A percentile compares a stretch with the other conserved stretches of the same genome.
These are phyloP conservation scores for Agrypnus murinus DNA, from an alignment of 2,888 invertebrate genomes.

Conservation along the genomic window DNA sequence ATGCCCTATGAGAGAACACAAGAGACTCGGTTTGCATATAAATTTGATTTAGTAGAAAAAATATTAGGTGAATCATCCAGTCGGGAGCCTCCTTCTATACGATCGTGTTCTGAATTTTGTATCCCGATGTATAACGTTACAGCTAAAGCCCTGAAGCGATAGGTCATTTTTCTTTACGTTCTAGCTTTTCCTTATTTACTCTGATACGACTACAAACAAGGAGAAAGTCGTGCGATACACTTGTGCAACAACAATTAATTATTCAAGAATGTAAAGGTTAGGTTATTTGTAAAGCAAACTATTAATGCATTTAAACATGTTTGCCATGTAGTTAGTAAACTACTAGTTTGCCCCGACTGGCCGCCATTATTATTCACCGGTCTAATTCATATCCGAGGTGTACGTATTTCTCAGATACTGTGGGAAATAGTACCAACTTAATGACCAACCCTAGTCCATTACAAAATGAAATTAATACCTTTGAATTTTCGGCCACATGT, in stretches of 20 bases:
- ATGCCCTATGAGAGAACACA: background rate
- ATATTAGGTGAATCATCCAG: slow-evolving; percentile 39
- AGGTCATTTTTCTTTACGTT: slow-evolving; percentile 42
- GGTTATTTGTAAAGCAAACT: background rate
- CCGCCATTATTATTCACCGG: background rate
- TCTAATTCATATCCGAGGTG: slow-evolving; percentile 5
- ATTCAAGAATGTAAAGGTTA: slow-evolving; percentile 26
- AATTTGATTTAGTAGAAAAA: slow-evolving; percentile 38
- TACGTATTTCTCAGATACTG: slow-evolving; percentile 2
- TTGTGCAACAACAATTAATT: slow-evolving; percentile 16
- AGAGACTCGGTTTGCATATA: slow-evolving; percentile 20
- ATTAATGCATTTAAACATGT: background rate
- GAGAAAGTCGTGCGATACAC: slow-evolving; percentile 27
- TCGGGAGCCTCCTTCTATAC: slow-evolving; percentile 12
- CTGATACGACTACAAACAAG: background rate
- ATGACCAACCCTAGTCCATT: slow-evolving; percentile 3
- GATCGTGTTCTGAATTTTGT: slow-evolving; percentile 45
- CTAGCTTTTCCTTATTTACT: slow-evolving; percentile 34
- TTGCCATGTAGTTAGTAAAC: background rate
- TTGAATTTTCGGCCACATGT: background rate
- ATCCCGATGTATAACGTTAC: slow-evolving; percentile 30
- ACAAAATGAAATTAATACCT: slow-evolving; percentile 10
- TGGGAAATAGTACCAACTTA: background rate
- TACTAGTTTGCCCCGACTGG: no score
- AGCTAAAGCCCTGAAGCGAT: slow-evolving; percentile 36